phyloP scores from a whole-genome alignment of 2,113 vertebrate species.

The Merops nubicus region DNA sequence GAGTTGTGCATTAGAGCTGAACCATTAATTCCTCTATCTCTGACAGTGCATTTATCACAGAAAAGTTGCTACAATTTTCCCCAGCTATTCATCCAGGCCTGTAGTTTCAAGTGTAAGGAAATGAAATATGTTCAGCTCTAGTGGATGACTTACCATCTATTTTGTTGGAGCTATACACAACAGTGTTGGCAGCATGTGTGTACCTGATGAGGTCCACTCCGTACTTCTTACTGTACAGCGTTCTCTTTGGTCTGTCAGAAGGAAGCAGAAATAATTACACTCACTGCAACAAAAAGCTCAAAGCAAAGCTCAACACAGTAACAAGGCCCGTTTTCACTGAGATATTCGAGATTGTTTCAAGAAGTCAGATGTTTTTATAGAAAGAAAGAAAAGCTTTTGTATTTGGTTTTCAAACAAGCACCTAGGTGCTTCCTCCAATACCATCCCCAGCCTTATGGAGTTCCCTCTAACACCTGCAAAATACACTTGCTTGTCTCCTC shows the following conservation, averaged over 20 bases:
- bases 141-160: constrained; percentile 90
- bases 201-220: constrained; percentile 99
- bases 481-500: background rate
- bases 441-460: background rate
- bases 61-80: background rate
- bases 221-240: constrained; percentile 99
- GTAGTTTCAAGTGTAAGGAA: background rate
- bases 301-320: background rate
- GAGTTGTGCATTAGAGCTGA: background rate
- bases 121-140: background rate
- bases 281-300: background rate
- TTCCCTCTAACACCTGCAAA: background rate
- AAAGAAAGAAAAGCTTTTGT: background rate
- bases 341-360: background rate
- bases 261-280: constrained; percentile 32
- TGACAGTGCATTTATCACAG: background rate
- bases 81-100: background rate
- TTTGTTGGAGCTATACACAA: constrained; percentile 99
- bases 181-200: constrained; percentile 98
- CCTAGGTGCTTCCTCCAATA: background rate
- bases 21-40: background rate
- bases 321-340: background rate
- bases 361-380: background rate
- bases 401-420: background rate
- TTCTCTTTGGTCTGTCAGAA: constrained; percentile 91